A percentile compares a stretch with the other conserved stretches of the same genome.
Evolutionary conservation across 2,888 invertebrate genomes (phyloP).

Genomic region (Papilio protenor): DNA sequence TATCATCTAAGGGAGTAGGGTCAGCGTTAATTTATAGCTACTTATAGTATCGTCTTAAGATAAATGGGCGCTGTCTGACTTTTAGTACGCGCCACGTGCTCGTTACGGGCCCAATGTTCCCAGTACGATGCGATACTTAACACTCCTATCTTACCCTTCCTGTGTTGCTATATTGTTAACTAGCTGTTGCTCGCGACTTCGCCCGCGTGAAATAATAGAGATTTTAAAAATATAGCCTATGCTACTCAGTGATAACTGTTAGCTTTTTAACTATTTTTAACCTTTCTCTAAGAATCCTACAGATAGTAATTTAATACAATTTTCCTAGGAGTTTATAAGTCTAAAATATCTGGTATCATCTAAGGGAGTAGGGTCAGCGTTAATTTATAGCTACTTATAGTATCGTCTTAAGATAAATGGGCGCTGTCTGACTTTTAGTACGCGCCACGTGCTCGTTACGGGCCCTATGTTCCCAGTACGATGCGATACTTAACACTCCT

Average conservation of each 20-base stretch:
- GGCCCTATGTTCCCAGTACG: constrained; percentile 47
- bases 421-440: constrained; percentile 69
- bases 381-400: constrained; percentile 41
- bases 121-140: constrained; percentile 21
- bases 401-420: constrained; percentile 75
- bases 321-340: constrained; percentile 3
- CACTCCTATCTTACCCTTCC: constrained; percentile 12
- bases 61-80: constrained; percentile 75
- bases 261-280: neutral
- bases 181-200: too few species aligned
- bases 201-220: too few species aligned
- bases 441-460: constrained; percentile 71
- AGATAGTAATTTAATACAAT: neutral
- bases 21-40: constrained; percentile 39
- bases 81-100: constrained; percentile 70
- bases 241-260: too few species aligned
- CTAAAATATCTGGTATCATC: constrained; percentile 14
- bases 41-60: constrained; percentile 63
- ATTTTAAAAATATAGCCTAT: too few species aligned
- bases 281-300: neutral
- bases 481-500: too few species aligned
- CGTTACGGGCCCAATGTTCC: constrained; percentile 58
- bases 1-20: constrained; percentile 23
- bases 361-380: constrained; percentile 27
- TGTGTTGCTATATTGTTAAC: neutral